phyloP scores from a whole-genome alignment of 2,797 vertebrate genomes.

The Falco biarmicus region DNA sequence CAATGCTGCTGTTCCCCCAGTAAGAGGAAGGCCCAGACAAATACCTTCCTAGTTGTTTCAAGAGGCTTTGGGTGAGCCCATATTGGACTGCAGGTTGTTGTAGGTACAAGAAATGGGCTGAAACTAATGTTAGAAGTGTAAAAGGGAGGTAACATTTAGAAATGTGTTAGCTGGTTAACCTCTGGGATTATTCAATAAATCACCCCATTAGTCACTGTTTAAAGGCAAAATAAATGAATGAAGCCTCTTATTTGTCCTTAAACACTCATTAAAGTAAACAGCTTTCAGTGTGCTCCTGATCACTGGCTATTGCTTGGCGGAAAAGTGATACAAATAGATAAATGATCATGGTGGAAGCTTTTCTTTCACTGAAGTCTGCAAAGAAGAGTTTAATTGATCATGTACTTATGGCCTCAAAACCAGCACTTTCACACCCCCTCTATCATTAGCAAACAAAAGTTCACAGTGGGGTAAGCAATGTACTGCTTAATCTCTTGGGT shows the following conservation, averaged over 20 bases:
- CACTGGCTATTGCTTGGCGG: neutral
- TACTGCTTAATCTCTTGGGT: neutral
- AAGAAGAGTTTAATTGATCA: neutral
- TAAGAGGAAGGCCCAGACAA: neutral
- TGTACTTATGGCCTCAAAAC: neutral
- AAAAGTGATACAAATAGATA: neutral
- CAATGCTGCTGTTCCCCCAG: accelerated
- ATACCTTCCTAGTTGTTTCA: neutral
- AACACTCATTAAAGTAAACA: neutral
- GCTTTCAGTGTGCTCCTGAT: neutral
- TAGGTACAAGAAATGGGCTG: neutral
- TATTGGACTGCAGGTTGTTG: neutral
- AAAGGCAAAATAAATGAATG: neutral
- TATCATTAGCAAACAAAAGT: neutral
- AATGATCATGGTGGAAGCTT: neutral
- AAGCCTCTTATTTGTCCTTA: neutral
- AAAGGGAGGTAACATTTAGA: neutral
- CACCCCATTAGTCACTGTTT: neutral
- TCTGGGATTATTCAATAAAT: neutral
- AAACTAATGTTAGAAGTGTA: neutral
- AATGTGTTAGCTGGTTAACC: neutral
- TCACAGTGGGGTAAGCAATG: accelerated
- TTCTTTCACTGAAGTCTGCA: neutral
- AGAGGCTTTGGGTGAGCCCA: neutral
- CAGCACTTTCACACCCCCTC: accelerated